Percentiles rank a stretch among this genome's conserved stretches.
Conservation (phyloP, 2,113 vertebrate species). For the Paramisgurnus dabryanus region DNA sequence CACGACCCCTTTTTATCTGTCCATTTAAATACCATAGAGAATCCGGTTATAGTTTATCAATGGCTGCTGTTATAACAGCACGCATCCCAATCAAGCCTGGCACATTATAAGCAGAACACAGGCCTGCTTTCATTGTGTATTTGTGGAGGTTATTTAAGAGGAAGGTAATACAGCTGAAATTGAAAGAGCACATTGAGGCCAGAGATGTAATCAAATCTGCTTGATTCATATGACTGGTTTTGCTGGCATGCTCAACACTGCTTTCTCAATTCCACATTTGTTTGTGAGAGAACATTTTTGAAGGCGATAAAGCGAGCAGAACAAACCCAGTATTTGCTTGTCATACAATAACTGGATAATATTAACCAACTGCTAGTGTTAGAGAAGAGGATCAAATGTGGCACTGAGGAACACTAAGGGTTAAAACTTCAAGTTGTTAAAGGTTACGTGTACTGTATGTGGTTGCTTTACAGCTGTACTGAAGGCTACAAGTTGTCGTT, state of each 20-base stretch:
- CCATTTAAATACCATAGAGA: slow-evolving; percentile 33
- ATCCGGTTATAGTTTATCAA: slow-evolving; percentile 36
- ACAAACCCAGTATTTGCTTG: neutral
- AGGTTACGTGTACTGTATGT: too few relatives aligned
- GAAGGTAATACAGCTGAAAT: slow-evolving; percentile 31
- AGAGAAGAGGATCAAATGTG: too few relatives aligned
- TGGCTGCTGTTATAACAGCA: slow-evolving; percentile 29
- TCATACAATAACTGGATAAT: neutral
- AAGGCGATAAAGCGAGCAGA: neutral
- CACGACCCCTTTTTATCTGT: slow-evolving; percentile 6
- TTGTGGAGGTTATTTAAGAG: slow-evolving; percentile 10
- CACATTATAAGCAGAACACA: slow-evolving; percentile 17
- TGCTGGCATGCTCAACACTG: slow-evolving; percentile 18
- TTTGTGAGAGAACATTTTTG: neutral
- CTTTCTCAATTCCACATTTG: neutral
- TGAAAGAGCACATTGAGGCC: slow-evolving; percentile 40
- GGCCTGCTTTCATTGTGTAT: slow-evolving; percentile 11
- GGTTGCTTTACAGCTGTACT: too few relatives aligned
- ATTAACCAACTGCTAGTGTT: neutral
- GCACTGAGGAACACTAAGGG: too few relatives aligned
- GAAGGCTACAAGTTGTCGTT: too few relatives aligned
- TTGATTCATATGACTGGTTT: slow-evolving; percentile 33
- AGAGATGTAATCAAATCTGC: slow-evolving; percentile 37
- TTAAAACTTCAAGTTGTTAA: too few relatives aligned
- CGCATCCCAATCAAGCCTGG: slow-evolving; percentile 33